Base-by-base conservation (phyloP, 2,113 vertebrate genomes). In the Seriola aureovittata region DNA sequence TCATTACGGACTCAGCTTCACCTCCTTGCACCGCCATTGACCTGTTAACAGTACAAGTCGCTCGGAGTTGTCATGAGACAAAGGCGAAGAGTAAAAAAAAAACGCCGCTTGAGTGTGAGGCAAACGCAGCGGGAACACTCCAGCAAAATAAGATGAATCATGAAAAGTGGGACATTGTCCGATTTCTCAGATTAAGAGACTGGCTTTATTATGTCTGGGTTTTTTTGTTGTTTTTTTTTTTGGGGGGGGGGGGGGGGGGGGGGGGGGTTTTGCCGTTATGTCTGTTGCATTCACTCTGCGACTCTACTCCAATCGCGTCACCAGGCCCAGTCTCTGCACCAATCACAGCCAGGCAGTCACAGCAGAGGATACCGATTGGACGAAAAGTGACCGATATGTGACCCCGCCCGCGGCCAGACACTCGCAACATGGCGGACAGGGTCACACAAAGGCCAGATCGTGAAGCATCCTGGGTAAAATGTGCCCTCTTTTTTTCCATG, bases 381-480 rank as follows among this genome's bases (percentile, higher is more conserved):
- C 78, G 9, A 81, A 29, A 72, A 82, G 3, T 79, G 74, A 85
- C 81, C 17, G 59, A 82, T 34, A 21, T 46, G 23, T 71, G 71
- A 91, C 80, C 84, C 83, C 72, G 83, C 89, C 85, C 40, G 21
- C 55, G 32, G 89, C 85, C 79, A 90, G 77, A 89, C 86, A 23
- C 38, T 88, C 73, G 60, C 29, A 81, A 92, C 85, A 89, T 59
- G 81, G 88, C 21, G 65, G 78, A 88, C 0, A 66, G 85, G 93
- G 93, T 95, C 92, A 92, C 12, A 7, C 72, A 87, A 77, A 90
- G 94, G 92, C 88, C 92, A 94, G 48, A 84, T 82, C 75, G 57
- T 36, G 79, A 44, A 89, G 94, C 93, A 95, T 93, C 69, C 57
- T 91, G 94, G 92, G 90, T 89, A 93, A 85, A 72, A 62, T 34